A percentile compares a stretch with the other conserved stretches of the same genome.
These are phyloP conservation scores for Rhinophrynus dorsalis DNA, from an alignment of 2,797 vertebrate genomes.

Conservation along the genomic window DNA sequence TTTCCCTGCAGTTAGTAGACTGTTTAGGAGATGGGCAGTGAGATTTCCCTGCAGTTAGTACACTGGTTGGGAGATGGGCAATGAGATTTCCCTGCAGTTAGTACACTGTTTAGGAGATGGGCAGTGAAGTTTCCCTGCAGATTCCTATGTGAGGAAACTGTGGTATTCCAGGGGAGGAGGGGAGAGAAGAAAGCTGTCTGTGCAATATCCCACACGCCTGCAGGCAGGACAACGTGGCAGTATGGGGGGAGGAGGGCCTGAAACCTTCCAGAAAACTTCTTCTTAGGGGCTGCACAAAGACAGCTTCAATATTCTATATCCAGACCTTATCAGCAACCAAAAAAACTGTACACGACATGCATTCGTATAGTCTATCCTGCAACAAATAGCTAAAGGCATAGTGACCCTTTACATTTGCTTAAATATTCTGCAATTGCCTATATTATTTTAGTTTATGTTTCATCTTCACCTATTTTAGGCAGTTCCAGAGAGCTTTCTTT, in stretches of 20 bases:
- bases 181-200: background rate
- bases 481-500: no score
- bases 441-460: background rate
- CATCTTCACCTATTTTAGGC: no score
- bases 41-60: background rate
- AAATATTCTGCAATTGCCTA: background rate
- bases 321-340: background rate
- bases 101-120: background rate
- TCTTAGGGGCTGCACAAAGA: background rate
- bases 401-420: background rate
- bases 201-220: conserved; percentile 23
- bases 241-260: conserved; percentile 48
- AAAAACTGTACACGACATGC: background rate
- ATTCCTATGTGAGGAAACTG: background rate
- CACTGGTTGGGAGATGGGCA: background rate
- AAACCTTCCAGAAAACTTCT: background rate
- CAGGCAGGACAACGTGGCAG: conserved; percentile 59
- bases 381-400: background rate
- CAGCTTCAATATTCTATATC: background rate
- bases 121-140: background rate
- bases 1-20: no score
- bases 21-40: background rate
- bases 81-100: background rate
- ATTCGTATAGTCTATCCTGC: background rate
- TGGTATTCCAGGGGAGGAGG: background rate